Base-by-base conservation (phyloP, 2,113 vertebrate genomes). In the Stercorarius parasiticus region DNA sequence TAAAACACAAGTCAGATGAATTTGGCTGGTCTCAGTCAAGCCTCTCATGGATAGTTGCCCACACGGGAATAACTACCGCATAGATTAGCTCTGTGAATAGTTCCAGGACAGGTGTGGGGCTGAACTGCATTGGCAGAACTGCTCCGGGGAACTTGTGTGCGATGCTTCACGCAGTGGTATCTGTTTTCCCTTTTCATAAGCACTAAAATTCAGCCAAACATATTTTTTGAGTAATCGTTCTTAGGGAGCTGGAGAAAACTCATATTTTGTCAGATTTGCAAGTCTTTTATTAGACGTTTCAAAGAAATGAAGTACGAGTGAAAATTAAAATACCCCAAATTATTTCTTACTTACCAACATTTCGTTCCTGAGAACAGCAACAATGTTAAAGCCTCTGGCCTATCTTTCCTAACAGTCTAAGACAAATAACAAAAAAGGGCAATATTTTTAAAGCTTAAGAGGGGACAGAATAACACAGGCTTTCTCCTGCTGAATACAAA, bases 21-120 rank as follows among this genome's bases (percentile, higher is more conserved):
- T 94, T 93, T 93, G 94, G 62, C 96, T 95, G 61, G 70, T 95
- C 66, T 95, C 78, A 94, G 88, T 95, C 80, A 91, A 95, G 86
- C 70, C 53, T 91, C 83, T 94, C 66, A 82, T 95, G 89, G 89
- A 86, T 82, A 95, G 91, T 66, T 96, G 86, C 91, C 93, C 86
- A 85, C 84, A 89, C 0, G 81, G 94, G 89, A 94, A 94, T 95
- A 96, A 91, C 77, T 89, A 82, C 73, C 0, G 50, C 72, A 89
- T 89, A 95, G 81, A 94, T 95, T 85, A 94, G 86, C 80, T 91
- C 65, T 89, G 81, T 91, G 94, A 96, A 95, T 92, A 80, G 82
- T 87, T 92, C 70, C 78, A 94, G 70, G 84, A 93, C 94, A 95
- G 93, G 83, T 95, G 91, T 94, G 70, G 56, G 62, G n/a, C 91